Percentiles rank a stretch among this genome's conserved stretches.
phyloP scores from a whole-genome alignment of 2,888 invertebrate genomes.

The Beris morrisii region DNA sequence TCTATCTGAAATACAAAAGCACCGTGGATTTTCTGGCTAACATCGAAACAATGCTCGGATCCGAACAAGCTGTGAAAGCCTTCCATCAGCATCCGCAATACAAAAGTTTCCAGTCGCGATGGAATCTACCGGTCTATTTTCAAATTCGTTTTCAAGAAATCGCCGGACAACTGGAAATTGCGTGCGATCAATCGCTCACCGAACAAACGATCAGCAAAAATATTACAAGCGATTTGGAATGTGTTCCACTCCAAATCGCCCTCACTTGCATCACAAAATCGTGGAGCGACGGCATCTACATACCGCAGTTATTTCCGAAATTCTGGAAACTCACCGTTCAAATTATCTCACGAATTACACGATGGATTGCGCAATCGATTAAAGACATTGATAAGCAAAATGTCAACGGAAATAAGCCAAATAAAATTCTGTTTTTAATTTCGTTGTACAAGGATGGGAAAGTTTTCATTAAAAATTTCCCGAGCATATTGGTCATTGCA shows the following conservation, averaged over 20 bases:
- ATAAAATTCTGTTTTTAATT: conserved; percentile 22
- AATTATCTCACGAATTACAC: conserved; percentile 75
- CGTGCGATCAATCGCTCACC: conserved; percentile 47
- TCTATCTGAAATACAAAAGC: conserved; percentile 78
- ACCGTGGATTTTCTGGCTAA: conserved; percentile 74
- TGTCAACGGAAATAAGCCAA: conserved; percentile 1
- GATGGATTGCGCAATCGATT: conserved; percentile 62
- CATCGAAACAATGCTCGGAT: conserved; percentile 65
- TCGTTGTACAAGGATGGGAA: conserved; percentile 34
- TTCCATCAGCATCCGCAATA: conserved; percentile 72
- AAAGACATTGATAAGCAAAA: conserved; percentile 11
- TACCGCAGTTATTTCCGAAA: conserved; percentile 75
- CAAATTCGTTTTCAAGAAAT: conserved; percentile 91
- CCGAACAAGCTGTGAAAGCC: conserved; percentile 61
- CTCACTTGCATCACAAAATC: conserved; percentile 63
- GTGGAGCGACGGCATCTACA: conserved; percentile 79
- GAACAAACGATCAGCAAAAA: conserved; percentile 42
- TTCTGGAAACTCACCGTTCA: conserved; percentile 90
- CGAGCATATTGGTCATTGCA: conserved; percentile 25
- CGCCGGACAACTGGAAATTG: conserved; percentile 62
- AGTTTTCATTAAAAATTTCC: conserved; percentile 30
- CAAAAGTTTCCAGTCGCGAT: conserved; percentile 77
- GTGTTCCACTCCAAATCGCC: conserved; percentile 55
- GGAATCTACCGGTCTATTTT: conserved; percentile 96
- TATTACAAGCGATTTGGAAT: conserved; percentile 41